Evolutionary conservation across 2,888 invertebrate genomes (phyloP), one percentile per base, ranked within the genome.

Genomic region (Cerceris ruficornis): DNA sequence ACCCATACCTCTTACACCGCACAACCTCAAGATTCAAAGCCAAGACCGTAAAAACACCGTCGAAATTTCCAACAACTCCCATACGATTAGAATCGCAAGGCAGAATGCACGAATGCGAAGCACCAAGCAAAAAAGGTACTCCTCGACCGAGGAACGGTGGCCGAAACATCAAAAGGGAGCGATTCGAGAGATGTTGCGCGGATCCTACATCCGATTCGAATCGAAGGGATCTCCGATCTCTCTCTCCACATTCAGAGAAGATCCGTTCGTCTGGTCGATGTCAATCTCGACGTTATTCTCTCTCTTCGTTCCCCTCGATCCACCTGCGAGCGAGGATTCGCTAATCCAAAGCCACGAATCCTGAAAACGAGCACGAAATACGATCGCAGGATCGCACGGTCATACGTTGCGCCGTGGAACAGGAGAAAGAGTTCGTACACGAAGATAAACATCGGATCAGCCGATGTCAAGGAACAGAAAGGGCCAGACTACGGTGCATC

Each of bases 361-460:
- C 39, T 7, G 72, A 52, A 61, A 52, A 59, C 72, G 64, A 67
- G 70, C 75, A 77, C 83, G 81, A 83, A 83, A 83, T 83, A 83
- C 83, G 83, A 70, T 77, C 80, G 79, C 60, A 58, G 66, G 73
- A 73, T 82, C 75, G 77, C 55, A 70, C 65, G 80, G 55, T 69
- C 68, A 68, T 77, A 67, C 69, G 75, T 80, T 59, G 69, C 69
- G 60, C 43, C 17, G 9, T 57, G 57, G 75, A 55, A 77, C 77
- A 60, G 75, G 69, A 64, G 74, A 74, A 80, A 76, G 75, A 76
- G 77, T 77, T 77, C 75, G 72, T 77, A 83, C 77, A 66, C 58
- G 76, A 81, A 82, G 85, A 84, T 84, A 84, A 84, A 85, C 78
- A 84, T 84, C 85, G 75, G 81, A 77, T 83, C 83, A 80, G 79